Base-by-base conservation (phyloP, 2,888 invertebrate genomes). In the Clostera curtula region DNA sequence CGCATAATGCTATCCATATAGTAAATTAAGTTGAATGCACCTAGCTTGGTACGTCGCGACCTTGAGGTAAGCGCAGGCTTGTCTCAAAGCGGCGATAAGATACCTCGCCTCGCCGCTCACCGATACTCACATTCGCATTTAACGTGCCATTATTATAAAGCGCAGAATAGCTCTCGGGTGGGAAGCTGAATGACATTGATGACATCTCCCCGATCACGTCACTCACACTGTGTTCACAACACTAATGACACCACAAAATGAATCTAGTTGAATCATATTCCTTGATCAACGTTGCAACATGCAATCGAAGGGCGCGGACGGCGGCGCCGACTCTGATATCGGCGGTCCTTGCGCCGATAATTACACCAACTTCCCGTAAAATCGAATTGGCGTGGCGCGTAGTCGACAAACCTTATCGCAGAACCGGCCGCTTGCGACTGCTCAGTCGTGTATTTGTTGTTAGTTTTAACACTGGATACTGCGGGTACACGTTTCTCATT, bases 101-200 rank as follows among this genome's bases (percentile, higher is more conserved):
- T 7, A 7, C 18, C 3, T 48, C 49, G 48, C 57, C 56, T 43
- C 43, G 8, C 7, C 21, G 6, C 7, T 52, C 55, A 49, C 58
- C 58, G 43, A 49, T 68, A 80, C 80, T 80, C 60, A 82, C 80
- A 64, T 71, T 72, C 47, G 60, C 59, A 60, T 56, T 58, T 31
- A 45, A 27, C 36, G 58, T 47, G 35, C 47, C 40, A 38, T 54
- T 65, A 46, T 71, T 54, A 54, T 77, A 82, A 42, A 82, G 60
- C 34, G 70, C 79, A 25, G 82, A 82, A 56, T 71, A 80, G 42
- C 65, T 75, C 61, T 79, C 70, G 49, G 82, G 82, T 31, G 82
- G 82, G 46, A 82, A 82, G 49, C 58, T 72, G 56, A 71, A 82
- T 45, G 43, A 56, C 35, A 60, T 51, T 34, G 66, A 55, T 36